Base-by-base conservation (phyloP, 1,140 invertebrate genomes). In the Magallana angulata region DNA sequence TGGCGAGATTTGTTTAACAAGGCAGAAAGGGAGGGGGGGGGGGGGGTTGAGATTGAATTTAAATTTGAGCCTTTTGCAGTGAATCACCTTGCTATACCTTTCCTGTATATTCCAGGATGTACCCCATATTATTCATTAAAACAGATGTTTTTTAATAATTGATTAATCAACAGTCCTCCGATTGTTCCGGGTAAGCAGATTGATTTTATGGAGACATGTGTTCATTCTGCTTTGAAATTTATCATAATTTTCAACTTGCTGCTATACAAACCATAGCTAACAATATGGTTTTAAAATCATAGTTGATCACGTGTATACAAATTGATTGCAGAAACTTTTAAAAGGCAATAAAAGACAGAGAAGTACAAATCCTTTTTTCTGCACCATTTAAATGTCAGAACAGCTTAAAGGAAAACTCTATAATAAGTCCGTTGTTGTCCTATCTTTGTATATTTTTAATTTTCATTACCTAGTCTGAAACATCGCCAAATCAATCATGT, bases 361-460 rank as follows among this genome's bases (percentile, higher is more conserved):
- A 62, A 62, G 60, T n/a, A 62, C 60, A 62, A 12, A n/a, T 62
- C n/a, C 14, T 76, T 76, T 76, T 30, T 30, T 12, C 24, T 76
- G 24, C 68, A 76, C 7, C 68, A 76, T 76, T 48, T 12, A 76
- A 76, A 76, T 76, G 68, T 76, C 68, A 76, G 18, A 24, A 76
- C 14, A 76, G 36, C 24, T 76, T 76, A 76, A 18, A 30, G 68
- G 24, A 24, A 24, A 30, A 76, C 24, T 76, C 11, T 30, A 76
- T 76, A 76, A 76, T 76, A 30, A 76, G 36, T 12, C 36, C 36
- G 18, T 76, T 76, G 68, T 76, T 30, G 24, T 48, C 68, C 24
- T 76, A 76, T 76, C 68, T 76, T 76, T 76, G 24, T 36, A 76
- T 30, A 76, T 76, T 76, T 76, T 76, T 76, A 76, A 76, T 76